phyloP scores from a whole-genome alignment of 1,140 invertebrate species.

The Centruroides sculpturatus region DNA sequence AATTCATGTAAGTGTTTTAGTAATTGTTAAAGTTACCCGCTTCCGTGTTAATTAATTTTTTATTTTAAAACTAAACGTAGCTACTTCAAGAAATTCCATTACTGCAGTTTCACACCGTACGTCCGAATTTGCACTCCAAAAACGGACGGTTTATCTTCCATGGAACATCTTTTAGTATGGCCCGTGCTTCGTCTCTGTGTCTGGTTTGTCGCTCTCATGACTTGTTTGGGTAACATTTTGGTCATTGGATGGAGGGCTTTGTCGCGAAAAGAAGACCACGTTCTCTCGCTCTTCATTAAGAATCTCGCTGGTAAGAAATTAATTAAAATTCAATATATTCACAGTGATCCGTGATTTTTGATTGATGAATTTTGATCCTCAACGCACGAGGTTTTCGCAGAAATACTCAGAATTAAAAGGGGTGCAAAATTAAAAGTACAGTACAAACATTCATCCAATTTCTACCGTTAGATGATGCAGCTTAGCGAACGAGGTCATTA shows the following conservation, averaged over 20 bases:
- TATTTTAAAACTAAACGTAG: conserved; percentile 24
- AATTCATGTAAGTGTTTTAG: conserved; percentile 6
- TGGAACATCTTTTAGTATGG: conserved; percentile 44
- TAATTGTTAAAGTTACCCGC: neutral
- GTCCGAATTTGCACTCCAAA: conserved; percentile 44
- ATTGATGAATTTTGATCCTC: too few species aligned
- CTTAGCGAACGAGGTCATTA: too few species aligned
- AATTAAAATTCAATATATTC: too few species aligned
- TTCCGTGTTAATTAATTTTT: neutral
- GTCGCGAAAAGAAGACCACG: conserved; percentile 30
- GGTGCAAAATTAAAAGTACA: too few species aligned
- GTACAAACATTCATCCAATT: too few species aligned
- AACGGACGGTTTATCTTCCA: conserved; percentile 38
- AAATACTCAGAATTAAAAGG: too few species aligned
- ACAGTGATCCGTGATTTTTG: too few species aligned
- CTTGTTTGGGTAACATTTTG: conserved; percentile 44
- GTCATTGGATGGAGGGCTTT: conserved; percentile 49
- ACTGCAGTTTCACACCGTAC: conserved; percentile 45
- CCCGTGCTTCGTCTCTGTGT: conserved; percentile 42
- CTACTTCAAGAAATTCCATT: conserved; percentile 51
- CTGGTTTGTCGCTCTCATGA: conserved; percentile 50
- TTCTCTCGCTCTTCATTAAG: conserved; percentile 40
- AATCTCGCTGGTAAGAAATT: conserved; percentile 40
- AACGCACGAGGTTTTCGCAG: neutral
- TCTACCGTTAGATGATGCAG: too few species aligned